Base-by-base conservation (phyloP, 2,797 vertebrate genomes). In the Brachyalestes nurse region DNA sequence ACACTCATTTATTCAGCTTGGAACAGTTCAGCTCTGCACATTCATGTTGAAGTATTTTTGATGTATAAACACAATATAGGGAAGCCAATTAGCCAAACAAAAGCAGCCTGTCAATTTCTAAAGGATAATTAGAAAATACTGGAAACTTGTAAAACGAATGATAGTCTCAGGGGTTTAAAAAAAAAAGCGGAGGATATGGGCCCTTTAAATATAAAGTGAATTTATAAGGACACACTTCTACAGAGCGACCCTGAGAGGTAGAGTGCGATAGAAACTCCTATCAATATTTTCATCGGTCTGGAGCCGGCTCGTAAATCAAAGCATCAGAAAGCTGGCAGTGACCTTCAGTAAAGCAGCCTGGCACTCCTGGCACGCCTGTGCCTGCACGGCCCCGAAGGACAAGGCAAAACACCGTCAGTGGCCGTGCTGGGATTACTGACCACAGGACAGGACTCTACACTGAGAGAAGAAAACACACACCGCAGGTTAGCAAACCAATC, bases 301-400 rank as follows among this genome's bases (percentile, higher is more conserved):
- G 77, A 82, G 42, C 67, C 74, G 34, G 23, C 14, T 42, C 34
- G 23, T 72, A 76, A 76, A 45, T 76, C 72, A 70, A 70, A 74
- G 60, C 76, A 73, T 79, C 79, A 73, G 75, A 66, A 82, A 61
- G 78, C 67, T 72, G 34, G 49, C 57, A 55, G 47, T 86, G 82
- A 87, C 85, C 80, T 88, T 87, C 83, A 40, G 61, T 49, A 83
- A 84, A 83, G 70, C 82, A 60, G 71, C 79, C 80, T 77, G 67
- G 72, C 75, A 75, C 55, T 45, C 57, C 40, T 62, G 61, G 61
- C 40, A 76, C 40, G 49, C 34, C 71, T 73, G 60, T 72, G 69
- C 71, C 72, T 51, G 28, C 69, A 75, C 10, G 38, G 64, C 64
- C 64, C 2, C 64, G 8, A 66, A 66, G 38, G 38, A 66, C 64